Percentiles rank a stretch among this genome's conserved stretches.
Evolutionary conservation across 2,113 vertebrate genomes (phyloP).

Genomic region (Emydocephalus ijimae): DNA sequence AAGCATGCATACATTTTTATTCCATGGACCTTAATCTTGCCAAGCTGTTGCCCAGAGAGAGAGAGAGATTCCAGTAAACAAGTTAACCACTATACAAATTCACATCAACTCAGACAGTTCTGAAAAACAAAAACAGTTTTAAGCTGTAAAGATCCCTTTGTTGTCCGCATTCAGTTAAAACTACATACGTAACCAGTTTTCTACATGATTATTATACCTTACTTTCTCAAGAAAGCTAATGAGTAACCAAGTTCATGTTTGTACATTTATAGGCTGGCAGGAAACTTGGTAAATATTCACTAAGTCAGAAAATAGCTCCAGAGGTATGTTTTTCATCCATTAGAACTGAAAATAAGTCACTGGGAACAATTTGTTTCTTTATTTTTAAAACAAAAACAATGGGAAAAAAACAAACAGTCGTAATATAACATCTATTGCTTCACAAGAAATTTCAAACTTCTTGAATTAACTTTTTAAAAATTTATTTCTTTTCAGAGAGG

Average conservation of each 20-base stretch:
- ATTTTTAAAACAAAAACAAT: constrained; percentile 29
- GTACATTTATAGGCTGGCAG: constrained; percentile 28
- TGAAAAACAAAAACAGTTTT: neutral
- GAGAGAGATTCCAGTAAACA: neutral
- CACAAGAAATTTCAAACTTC: constrained; percentile 32
- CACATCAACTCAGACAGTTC: neutral
- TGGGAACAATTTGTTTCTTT: constrained; percentile 28
- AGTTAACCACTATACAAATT: constrained; percentile 14
- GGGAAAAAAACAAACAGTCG: constrained; percentile 1
- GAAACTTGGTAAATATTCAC: constrained; percentile 46
- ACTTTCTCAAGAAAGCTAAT: constrained; percentile 46
- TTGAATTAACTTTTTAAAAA: constrained; percentile 39
- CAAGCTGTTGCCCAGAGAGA: neutral
- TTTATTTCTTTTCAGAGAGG: constrained; percentile 12
- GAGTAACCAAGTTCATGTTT: constrained; percentile 39
- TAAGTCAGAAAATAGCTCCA: constrained; percentile 40
- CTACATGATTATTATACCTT: constrained; percentile 18
- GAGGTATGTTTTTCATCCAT: constrained; percentile 34
- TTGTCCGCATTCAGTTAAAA: constrained; percentile 16
- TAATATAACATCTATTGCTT: neutral
- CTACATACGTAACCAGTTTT: constrained; percentile 12
- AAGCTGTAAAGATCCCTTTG: constrained; percentile 17
- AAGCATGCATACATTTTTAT: constrained; percentile 1
- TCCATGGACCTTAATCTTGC: neutral
- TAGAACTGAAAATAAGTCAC: constrained; percentile 49